Percentiles rank a stretch among this genome's conserved stretches.
phyloP scores from a whole-genome alignment of 2,797 vertebrate species.

The Sphenodon punctatus region DNA sequence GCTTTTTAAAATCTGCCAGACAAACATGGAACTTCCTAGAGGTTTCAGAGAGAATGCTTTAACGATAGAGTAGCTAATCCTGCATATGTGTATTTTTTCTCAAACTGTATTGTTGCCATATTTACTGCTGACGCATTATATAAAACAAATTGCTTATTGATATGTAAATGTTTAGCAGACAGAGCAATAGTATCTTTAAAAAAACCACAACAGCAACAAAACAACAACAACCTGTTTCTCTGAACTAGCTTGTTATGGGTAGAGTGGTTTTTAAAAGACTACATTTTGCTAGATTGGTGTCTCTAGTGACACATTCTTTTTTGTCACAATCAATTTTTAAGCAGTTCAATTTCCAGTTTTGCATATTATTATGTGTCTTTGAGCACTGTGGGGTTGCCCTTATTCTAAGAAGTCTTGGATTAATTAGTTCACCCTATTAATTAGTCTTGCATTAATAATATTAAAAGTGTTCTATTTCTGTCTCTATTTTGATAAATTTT shows the following conservation, averaged over 20 bases:
- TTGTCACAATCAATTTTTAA: background rate
- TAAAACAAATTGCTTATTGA: constrained; percentile 59
- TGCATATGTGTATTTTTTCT: constrained; percentile 40
- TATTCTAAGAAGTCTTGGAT: background rate
- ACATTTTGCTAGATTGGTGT: background rate
- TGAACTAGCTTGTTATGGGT: background rate
- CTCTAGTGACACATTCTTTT: background rate
- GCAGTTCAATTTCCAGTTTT: background rate
- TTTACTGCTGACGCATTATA: constrained; percentile 42
- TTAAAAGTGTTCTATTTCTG: background rate
- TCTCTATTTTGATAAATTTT: background rate
- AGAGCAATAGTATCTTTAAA: background rate
- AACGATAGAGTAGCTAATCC: constrained; percentile 18
- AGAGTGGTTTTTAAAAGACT: constrained; percentile 28
- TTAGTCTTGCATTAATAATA: too few species aligned
- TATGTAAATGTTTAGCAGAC: constrained; percentile 36
- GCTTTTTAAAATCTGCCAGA: background rate
- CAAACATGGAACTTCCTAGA: background rate
- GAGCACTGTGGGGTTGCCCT: background rate
- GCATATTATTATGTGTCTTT: background rate
- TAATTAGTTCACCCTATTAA: background rate
- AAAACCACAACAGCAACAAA: background rate
- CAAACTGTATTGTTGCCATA: constrained; percentile 48
- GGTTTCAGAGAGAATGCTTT: constrained; percentile 14
- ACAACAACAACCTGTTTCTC: too few species aligned